phyloP scores from a whole-genome alignment of 2,888 invertebrate genomes.

The Cyrtodaria siliqua region DNA sequence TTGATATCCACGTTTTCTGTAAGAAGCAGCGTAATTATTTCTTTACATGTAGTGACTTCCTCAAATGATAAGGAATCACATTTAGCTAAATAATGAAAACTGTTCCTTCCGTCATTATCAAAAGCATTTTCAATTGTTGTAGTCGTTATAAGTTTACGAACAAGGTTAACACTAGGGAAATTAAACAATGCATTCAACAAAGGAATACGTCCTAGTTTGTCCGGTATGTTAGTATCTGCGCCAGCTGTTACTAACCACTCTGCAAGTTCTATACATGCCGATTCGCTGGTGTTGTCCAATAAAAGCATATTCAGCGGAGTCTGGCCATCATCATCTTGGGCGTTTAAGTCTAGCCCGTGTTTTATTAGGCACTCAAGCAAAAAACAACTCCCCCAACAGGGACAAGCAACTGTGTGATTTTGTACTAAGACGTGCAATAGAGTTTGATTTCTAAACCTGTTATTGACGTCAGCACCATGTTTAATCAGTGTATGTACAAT shows the following conservation, averaged over 20 bases:
- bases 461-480: background rate
- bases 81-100: slow-evolving; percentile 1
- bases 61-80: too few species aligned
- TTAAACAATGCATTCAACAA: background rate
- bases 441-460: too few species aligned
- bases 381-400: too few species aligned
- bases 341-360: too few species aligned
- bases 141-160: background rate
- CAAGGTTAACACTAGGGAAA: background rate
- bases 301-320: too few species aligned
- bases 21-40: background rate
- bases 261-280: too few species aligned
- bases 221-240: background rate
- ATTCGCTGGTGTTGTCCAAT: too few species aligned
- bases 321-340: too few species aligned
- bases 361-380: too few species aligned
- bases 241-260: background rate
- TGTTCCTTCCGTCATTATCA: background rate
- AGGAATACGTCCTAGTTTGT: background rate
- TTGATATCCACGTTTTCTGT: background rate
- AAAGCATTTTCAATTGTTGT: background rate
- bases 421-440: too few species aligned
- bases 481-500: background rate
- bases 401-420: too few species aligned
- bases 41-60: too few species aligned